A percentile compares a stretch with the other conserved stretches of the same genome.
Evolutionary conservation across 2,797 vertebrate species (phyloP).

Genomic region (Sebastes hubbsi): DNA sequence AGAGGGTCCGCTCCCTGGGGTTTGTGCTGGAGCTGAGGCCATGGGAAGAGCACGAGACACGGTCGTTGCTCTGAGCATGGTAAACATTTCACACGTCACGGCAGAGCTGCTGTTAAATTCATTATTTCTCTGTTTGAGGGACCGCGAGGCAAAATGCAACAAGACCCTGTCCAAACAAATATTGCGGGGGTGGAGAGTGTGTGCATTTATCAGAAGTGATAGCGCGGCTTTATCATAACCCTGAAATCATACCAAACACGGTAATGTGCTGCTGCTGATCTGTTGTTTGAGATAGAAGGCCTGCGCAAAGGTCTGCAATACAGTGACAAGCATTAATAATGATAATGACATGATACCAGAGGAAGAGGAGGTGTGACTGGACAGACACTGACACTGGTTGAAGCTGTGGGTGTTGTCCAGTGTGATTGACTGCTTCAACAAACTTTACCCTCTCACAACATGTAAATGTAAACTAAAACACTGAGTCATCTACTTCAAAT

Average conservation of each 20-base stretch:
- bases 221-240: slow-evolving; percentile 1
- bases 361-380: neutral
- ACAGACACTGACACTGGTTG: slow-evolving; percentile 8
- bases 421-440: neutral
- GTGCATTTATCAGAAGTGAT: slow-evolving; percentile 5
- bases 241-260: slow-evolving; percentile 40
- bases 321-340: neutral
- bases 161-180: slow-evolving; percentile 22
- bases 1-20: slow-evolving; percentile 46
- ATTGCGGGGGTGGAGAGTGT: neutral
- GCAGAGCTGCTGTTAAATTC: slow-evolving; percentile 55
- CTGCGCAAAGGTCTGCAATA: neutral
- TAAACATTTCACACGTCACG: slow-evolving; percentile 62
- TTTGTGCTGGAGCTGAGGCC: slow-evolving; percentile 44
- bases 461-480: neutral
- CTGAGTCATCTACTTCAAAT: neutral
- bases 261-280: neutral
- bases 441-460: neutral
- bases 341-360: neutral
- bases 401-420: neutral
- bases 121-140: slow-evolving; percentile 48
- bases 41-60: slow-evolving; percentile 67
- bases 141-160: neutral
- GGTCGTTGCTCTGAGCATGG: slow-evolving; percentile 48
- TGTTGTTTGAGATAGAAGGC: neutral